Conservation (phyloP, 1,140 invertebrate species). For the Pseudomyrmex dendroicus region DNA sequence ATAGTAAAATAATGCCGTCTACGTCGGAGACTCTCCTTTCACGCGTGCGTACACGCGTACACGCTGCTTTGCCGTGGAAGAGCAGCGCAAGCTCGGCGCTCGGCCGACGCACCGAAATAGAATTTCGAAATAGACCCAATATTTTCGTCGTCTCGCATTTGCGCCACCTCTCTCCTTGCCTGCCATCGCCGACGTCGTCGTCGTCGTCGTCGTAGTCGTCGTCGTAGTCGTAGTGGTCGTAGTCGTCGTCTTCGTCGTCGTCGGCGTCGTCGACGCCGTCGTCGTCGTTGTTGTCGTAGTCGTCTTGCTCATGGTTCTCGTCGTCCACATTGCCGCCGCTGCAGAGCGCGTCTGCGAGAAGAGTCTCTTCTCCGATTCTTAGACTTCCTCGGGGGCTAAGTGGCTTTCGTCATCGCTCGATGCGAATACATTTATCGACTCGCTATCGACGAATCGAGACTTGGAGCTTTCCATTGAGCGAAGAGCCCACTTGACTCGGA, state of each 20-base stretch:
- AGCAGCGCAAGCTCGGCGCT: conserved; percentile 77
- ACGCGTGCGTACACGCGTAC: conserved; percentile 49
- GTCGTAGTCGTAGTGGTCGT: conserved; percentile 44
- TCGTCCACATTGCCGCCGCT: conserved; percentile 50
- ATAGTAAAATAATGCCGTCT: conserved; percentile 5
- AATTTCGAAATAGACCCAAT: conserved; percentile 86
- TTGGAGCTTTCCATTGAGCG: conserved; percentile 10
- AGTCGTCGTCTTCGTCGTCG: conserved; percentile 57
- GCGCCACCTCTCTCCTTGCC: conserved; percentile 80
- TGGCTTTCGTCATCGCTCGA: conserved; percentile 60
- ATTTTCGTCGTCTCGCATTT: conserved; percentile 85
- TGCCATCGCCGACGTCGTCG: conserved; percentile 61
- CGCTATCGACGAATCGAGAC: conserved; percentile 41
- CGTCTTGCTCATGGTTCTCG: conserved; percentile 57
- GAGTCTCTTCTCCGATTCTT: conserved; percentile 55
- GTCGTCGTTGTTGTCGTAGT: conserved; percentile 68
- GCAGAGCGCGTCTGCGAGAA: conserved; percentile 24
- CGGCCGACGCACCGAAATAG: conserved; percentile 84
- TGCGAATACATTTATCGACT: conserved; percentile 52
- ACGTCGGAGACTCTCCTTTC: conserved; percentile 12
- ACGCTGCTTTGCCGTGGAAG: conserved; percentile 64
- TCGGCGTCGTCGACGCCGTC: conserved; percentile 50
- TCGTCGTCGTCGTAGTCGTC: conserved; percentile 47
- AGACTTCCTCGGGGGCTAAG: conserved; percentile 41
- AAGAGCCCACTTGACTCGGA: conserved; percentile 6